A percentile compares a stretch with the other conserved stretches of the same genome.
These are phyloP conservation scores for Sycophaga agraensis DNA, from an alignment of 1,140 invertebrate genomes.

Conservation along the genomic window DNA sequence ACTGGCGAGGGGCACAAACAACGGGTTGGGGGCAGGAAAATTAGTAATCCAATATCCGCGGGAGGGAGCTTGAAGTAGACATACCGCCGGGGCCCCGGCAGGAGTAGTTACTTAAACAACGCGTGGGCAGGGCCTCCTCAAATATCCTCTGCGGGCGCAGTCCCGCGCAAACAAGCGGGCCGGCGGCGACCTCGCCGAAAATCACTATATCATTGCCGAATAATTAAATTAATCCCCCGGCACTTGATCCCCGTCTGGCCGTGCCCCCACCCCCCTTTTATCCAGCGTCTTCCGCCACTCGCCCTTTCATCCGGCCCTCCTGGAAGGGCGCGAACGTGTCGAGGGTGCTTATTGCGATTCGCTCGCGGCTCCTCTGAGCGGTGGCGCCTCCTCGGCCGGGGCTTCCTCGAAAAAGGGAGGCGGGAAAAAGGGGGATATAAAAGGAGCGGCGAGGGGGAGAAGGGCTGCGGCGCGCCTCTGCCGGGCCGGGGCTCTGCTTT, in stretches of 20 bases:
- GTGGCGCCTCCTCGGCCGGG: neutral
- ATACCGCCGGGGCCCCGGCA: no score
- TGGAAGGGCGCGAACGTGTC: conserved; percentile 30
- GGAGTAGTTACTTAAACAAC: no score
- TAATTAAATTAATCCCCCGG: neutral
- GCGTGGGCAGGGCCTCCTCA: no score
- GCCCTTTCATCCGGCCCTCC: neutral
- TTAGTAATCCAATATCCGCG: no score
- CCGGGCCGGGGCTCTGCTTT: neutral
- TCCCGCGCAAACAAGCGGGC: no score
- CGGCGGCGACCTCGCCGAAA: no score
- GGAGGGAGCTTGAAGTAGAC: no score
- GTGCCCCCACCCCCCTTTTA: neutral
- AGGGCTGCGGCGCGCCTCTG: neutral
- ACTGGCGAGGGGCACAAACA: no score
- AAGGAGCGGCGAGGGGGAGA: neutral
- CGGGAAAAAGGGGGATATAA: neutral
- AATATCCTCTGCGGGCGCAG: no score
- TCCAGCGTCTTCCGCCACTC: neutral
- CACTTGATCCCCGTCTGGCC: neutral
- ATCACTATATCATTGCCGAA: no score
- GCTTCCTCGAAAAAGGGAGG: neutral
- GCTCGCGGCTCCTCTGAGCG: conserved; percentile 11
- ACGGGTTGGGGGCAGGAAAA: no score
- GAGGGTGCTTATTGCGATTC: conserved; percentile 36